Conservation (phyloP, 1,140 invertebrate species). For the Pomacea maculata region DNA sequence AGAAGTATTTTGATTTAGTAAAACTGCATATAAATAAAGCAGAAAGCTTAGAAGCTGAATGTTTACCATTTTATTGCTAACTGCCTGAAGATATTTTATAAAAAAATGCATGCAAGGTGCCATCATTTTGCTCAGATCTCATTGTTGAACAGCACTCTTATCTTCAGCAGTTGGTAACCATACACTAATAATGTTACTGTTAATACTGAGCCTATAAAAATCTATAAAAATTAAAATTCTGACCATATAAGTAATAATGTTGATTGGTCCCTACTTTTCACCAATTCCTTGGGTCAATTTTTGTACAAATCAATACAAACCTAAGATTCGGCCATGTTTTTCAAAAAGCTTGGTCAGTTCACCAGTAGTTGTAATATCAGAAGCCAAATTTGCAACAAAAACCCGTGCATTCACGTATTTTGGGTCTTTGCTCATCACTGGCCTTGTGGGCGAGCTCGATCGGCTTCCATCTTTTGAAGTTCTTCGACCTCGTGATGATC, state of each 20-base stretch:
- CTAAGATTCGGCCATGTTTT: slow-evolving; percentile 74
- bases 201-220: not conserved
- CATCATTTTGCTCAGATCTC: too few species aligned
- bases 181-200: not conserved
- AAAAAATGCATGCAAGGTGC: too few species aligned
- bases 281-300: not conserved
- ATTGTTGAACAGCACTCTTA: too few species aligned
- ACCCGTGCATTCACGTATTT: slow-evolving; percentile 76
- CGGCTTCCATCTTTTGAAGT: not conserved
- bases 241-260: too few species aligned
- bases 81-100: too few species aligned
- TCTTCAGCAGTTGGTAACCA: too few species aligned
- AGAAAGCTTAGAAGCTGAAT: too few species aligned
- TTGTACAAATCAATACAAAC: slow-evolving; percentile 48
- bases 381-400: slow-evolving; percentile 78
- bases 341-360: slow-evolving; percentile 80
- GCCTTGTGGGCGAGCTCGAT: slow-evolving; percentile 20
- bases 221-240: not conserved
- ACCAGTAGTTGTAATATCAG: slow-evolving; percentile 72
- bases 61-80: too few species aligned
- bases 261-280: too few species aligned
- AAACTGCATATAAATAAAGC: too few species aligned
- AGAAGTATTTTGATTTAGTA: too few species aligned
- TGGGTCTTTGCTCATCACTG: slow-evolving; percentile 68
- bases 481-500: slow-evolving; percentile 16